Percentiles rank a stretch among this genome's conserved stretches.
phyloP scores from a whole-genome alignment of 1,140 invertebrate species.

The Ganaspis sp. region DNA sequence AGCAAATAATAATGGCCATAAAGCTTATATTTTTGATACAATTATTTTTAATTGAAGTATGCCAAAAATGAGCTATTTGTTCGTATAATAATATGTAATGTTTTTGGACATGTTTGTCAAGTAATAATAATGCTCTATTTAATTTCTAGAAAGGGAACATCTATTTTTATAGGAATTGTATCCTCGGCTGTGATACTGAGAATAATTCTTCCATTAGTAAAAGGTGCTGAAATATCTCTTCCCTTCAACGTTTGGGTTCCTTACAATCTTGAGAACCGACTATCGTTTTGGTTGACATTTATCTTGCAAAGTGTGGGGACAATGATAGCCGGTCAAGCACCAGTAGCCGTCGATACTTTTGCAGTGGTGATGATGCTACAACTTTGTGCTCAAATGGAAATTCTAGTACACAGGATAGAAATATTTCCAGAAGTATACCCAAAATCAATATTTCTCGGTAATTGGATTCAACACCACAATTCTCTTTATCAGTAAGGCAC shows the following conservation, averaged over 20 bases:
- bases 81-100: no score
- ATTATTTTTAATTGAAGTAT: no score
- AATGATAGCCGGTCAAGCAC: not conserved
- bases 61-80: no score
- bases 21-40: no score
- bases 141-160: not conserved
- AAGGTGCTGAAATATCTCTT: not conserved
- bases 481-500: not conserved
- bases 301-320: not conserved
- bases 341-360: not conserved
- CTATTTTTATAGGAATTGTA: not conserved
- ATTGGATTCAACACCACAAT: not conserved
- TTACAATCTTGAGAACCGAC: not conserved
- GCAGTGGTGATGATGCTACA: not conserved
- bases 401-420: not conserved
- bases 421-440: not conserved
- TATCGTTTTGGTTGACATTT: constrained; percentile 3
- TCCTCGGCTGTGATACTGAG: not conserved
- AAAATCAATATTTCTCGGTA: not conserved
- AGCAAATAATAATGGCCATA: no score
- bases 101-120: no score
- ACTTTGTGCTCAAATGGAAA: not conserved
- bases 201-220: not conserved
- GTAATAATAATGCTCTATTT: no score
- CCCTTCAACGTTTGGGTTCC: not conserved